Evolutionary conservation across 53 echinoderm and acorn worm genomes (phyloP), one percentile per base, ranked within the genome.

Genomic region (Antedon mediterranea): DNA sequence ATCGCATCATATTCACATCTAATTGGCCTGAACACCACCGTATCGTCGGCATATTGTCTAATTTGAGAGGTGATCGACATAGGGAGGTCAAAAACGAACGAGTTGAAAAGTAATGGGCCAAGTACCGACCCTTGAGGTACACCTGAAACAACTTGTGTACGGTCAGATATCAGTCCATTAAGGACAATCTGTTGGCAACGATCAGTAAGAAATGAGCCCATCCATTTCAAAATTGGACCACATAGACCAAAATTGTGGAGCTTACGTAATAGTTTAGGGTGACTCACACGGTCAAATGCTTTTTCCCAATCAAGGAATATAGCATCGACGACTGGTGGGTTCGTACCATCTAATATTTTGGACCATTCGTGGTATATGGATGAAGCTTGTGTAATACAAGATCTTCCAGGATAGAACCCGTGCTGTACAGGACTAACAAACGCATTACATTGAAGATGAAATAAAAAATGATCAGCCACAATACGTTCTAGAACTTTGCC

Each of bases 151-250:
- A 42, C 31, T 29, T 7, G 0, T 30, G 6, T 43, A 32, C 2
- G 31, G 27, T 41, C 28, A 29, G 71, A 71, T 28, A 30, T 28
- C 5, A 28, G 18, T 28, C 82, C 82, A 32, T 81, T 34, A 18
- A 75, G 57, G 28, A 27, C 31, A 57, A 83, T 77, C 76, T 71
- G 77, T 31, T 77, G 83, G 31, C 43, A 57, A n/a, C 77, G 31
- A 15, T 70, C 76, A 32, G 82, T 32, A 8, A 82, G 71, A 44
- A 76, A 82, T n/a, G 29, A 28, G 32, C 26, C 76, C 71, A 82
- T 76, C 82, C 82, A 82, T 76, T 82, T 71, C 82, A 82, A 76
- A 29, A 57, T 71, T 71, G 34, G 57, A 32, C 82, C 82, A 73
- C 76, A 28, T 76, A n/a, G n/a, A n/a, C n/a, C n/a, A n/a, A n/a